Evolutionary conservation across 2,797 vertebrate genomes (phyloP), one percentile per base, ranked within the genome.

Genomic region (Liparis tanakae): DNA sequence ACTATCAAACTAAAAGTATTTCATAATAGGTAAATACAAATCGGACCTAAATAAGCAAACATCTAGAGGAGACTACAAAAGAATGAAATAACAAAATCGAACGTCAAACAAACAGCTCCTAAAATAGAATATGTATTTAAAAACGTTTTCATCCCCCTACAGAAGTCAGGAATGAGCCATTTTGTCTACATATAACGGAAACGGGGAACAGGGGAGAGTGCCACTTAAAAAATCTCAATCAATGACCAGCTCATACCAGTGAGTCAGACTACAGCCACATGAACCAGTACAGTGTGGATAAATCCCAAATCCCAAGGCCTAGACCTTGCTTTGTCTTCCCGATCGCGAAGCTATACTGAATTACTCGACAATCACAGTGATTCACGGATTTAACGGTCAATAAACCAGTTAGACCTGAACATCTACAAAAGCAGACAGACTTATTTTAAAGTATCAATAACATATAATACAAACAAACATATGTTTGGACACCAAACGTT

Each of bases 391-490:
- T 53, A n/a, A 14, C 14, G 54, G 39, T 67, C 43, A 73, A 66
- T 67, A 69, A 76, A 30, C 25, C 25, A 30, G 25, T 30, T 30
- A 30, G 2, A 85, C 64, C 46, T 79, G 70, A 6, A 0, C 25
- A 22, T 44, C 75, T 25, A 48, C 48, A 53, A 71, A 70, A 67
- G 57, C 50, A 51, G n/a, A 51, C 67, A 30, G 25, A 30, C 25
- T 30, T 30, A 30, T 30, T 82, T 72, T 51, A 60, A 66, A 75
- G 15, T 54, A 82, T 80, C 62, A 25, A 39, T 46, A 30, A 83
- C 64, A 84, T 80, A 83, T 81, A 78, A 74, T 6, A 54, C 51
- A 54, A 30, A 15, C 22, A 7, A 84, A 68, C 61, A 64, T 70
- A 68, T 73, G 72, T 80, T 73, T 62, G 18, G 48, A 44, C 30